Conservation (phyloP, 2,888 invertebrate species). For the Polyommatus icarus region DNA sequence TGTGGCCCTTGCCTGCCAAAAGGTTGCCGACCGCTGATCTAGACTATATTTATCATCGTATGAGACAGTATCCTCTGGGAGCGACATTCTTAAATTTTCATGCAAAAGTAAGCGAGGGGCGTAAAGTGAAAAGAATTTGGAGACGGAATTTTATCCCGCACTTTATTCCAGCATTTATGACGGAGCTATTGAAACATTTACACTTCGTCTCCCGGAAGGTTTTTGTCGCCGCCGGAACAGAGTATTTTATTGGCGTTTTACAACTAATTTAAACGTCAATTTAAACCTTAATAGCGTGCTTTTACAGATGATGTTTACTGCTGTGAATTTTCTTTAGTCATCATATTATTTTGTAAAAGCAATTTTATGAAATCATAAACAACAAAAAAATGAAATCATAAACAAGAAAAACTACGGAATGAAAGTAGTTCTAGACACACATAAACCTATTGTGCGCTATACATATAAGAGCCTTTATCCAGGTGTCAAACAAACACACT, state of each 20-base stretch:
- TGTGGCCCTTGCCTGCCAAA: too few relatives aligned
- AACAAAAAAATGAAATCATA: too few relatives aligned
- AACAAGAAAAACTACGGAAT: too few relatives aligned
- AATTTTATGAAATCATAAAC: too few relatives aligned
- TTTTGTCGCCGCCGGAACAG: constrained; percentile 21
- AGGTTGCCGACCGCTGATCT: too few relatives aligned
- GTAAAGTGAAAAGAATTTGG: constrained; percentile 64
- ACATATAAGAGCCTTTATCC: too few relatives aligned
- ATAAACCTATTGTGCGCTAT: too few relatives aligned
- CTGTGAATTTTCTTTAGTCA: background rate
- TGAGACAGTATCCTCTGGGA: constrained; percentile 63
- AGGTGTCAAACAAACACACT: too few relatives aligned
- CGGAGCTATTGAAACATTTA: constrained; percentile 24
- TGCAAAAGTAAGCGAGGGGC: constrained; percentile 50
- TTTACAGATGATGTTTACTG: constrained; percentile 2
- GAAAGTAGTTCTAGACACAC: too few relatives aligned
- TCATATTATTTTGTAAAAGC: too few relatives aligned
- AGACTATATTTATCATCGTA: constrained; percentile 52
- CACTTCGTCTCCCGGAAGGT: constrained; percentile 4
- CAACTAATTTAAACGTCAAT: background rate
- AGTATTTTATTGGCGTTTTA: background rate
- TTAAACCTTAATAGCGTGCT: background rate
- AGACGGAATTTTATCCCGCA: constrained; percentile 26
- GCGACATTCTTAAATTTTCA: constrained; percentile 71
- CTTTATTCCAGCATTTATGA: constrained; percentile 26